These are phyloP conservation scores for Puntigrus tetrazona DNA, from an alignment of 2,113 vertebrate genomes.

Conservation along the genomic window DNA sequence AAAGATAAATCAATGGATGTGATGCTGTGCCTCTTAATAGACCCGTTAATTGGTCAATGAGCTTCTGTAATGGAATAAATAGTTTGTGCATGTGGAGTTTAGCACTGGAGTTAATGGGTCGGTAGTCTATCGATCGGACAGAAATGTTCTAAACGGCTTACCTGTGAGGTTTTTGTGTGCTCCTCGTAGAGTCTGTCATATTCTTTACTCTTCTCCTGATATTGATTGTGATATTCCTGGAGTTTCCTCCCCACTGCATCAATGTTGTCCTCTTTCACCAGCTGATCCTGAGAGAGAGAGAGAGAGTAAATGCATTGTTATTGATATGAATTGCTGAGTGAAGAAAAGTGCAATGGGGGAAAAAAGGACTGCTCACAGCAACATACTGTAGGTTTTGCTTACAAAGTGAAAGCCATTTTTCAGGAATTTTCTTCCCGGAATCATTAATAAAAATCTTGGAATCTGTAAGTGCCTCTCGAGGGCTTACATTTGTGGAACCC, in stretches of 20 bases:
- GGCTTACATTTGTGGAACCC: constrained; percentile 35
- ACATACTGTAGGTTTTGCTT: constrained; percentile 47
- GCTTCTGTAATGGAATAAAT: constrained; percentile 50
- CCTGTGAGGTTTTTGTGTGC: constrained; percentile 95
- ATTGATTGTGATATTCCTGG: constrained; percentile 93
- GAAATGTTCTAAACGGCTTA: constrained; percentile 55
- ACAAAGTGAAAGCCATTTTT: constrained; percentile 36
- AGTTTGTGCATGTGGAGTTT: not conserved
- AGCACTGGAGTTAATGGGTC: not conserved
- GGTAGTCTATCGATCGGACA: not conserved
- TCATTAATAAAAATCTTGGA: constrained; percentile 65
- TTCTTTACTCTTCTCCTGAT: constrained; percentile 96
- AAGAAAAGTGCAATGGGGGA: not conserved
- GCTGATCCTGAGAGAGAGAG: constrained; percentile 86
- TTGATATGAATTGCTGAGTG: constrained; percentile 18
- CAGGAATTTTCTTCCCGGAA: constrained; percentile 42
- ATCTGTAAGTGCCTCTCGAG: constrained; percentile 38
- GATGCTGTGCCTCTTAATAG: constrained; percentile 52
- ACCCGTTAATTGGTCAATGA: constrained; percentile 81
- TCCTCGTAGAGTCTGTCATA: constrained; percentile 94
- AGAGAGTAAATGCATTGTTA: constrained; percentile 31
- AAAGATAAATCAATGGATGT: constrained; percentile 25
- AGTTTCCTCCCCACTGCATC: constrained; percentile 96
- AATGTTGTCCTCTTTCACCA: constrained; percentile 97
- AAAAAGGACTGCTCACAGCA: constrained; percentile 33